phyloP scores from a whole-genome alignment of 1,140 invertebrate species.

The Pseudobourletiella spinata region DNA sequence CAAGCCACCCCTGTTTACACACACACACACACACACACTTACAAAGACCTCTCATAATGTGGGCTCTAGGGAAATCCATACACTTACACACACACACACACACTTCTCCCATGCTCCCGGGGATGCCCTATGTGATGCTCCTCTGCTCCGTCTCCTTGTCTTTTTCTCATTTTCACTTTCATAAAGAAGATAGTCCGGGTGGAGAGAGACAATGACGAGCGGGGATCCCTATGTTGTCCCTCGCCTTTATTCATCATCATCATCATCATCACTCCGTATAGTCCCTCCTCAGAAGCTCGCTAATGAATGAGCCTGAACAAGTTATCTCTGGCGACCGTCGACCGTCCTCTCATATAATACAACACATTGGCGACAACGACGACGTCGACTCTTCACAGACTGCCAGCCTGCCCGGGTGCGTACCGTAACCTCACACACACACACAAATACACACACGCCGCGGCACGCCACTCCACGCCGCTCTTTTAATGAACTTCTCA shows the following conservation, averaged over 20 bases:
- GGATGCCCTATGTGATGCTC: not conserved
- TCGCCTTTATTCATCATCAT: not conserved
- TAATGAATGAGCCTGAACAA: constrained; percentile 1
- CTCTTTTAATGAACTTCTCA: too few relatives aligned
- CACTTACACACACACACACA: too few relatives aligned
- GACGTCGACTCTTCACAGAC: not conserved
- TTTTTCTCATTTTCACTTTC: not conserved
- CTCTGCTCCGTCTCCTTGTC: not conserved
- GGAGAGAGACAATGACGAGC: not conserved
- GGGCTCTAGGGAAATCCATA: too few relatives aligned
- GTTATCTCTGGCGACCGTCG: constrained; percentile 6
- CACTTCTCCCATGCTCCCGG: not conserved
- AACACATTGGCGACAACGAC: too few relatives aligned
- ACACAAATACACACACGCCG: too few relatives aligned
- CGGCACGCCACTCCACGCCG: too few relatives aligned
- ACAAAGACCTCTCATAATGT: too few relatives aligned
- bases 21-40: too few relatives aligned
- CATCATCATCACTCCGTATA: not conserved
- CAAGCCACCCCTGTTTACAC: too few relatives aligned
- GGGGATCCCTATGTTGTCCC: too few relatives aligned
- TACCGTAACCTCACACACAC: not conserved
- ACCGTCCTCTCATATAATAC: too few relatives aligned
- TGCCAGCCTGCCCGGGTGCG: too few relatives aligned
- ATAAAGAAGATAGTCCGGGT: not conserved
- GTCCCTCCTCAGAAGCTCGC: not conserved